Evolutionary conservation across 2,888 invertebrate genomes (phyloP), one percentile per base, ranked within the genome.

Genomic region (Chesias legatella): DNA sequence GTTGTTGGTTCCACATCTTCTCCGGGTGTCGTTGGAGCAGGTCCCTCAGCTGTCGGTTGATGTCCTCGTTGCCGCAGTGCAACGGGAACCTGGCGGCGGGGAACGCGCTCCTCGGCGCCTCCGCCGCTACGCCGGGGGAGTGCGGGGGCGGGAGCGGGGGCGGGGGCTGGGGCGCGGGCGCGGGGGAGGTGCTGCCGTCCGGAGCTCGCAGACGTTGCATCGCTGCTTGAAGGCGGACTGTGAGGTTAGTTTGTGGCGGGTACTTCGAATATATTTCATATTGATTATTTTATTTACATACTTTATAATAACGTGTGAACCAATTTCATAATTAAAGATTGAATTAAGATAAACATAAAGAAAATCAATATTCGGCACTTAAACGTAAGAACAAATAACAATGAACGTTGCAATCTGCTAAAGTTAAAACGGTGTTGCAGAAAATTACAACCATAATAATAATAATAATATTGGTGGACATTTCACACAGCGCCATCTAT

Each of bases 41-140:
- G 69, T 96, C 95, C 17, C 96, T 83, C 28, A 96, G 84, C 64
- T 97, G 96, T 3, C 94, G 89, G 63, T 94, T 94, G 64, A 92
- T 79, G 56, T 84, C 81, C 37, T 82, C 82, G 57, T 69, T 75
- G 60, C 89, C 90, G 51, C 90, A 82, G 65, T 89, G 89, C 22
- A 81, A 68, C 55, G 77, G 90, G 64, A 86, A 84, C 45, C 86
- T 70, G 32, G 80, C 89, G 53, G 73, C 83, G 41, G 67, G 88
- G 79, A 76, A 90, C 51, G 79, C 59, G 41, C 76, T 73, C 38
- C 81, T 67, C 24, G 81, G 82, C 24, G 81, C 79, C 60, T 85
- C 74, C 38, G 75, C 62, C 1, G 56, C 13, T 17, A 17, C 47
- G 7, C 60, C 58, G 20, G 66, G 57, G 3, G 77, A 68, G 22